Base-by-base conservation (phyloP, 2,888 invertebrate genomes). In the Piscicola geometra region DNA sequence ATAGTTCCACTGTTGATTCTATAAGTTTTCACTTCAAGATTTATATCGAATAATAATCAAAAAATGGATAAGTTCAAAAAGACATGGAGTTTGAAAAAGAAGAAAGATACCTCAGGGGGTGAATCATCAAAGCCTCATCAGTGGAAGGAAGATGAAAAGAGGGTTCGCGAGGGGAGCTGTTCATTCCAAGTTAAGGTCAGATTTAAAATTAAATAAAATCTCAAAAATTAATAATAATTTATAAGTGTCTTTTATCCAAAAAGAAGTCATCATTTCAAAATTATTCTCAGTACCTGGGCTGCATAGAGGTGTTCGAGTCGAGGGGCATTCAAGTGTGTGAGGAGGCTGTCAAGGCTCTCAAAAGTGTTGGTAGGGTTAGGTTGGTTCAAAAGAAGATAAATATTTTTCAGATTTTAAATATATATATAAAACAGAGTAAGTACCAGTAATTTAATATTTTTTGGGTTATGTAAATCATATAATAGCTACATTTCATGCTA, bases 241-340 rank as follows among this genome's bases (percentile, higher is more conserved):
- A 41, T 41, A 41, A 41, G 15, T 9, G 41, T 41, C 15, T 15
- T 41, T 9, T 41, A 41, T 9, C 41, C 41, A 9, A 5, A 15
- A 41, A 41, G 15, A 5, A 56, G n/a, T 5, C 60, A 15, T 71
- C 28, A 79, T 25, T 77, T 5, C 60, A 15, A 66, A 28, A 79
- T 25, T 77, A 52, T 78, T 82, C 87, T 64, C 86, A 90, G 90
- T 99, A 99, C 88, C 89, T 99, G 84, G 99, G 99, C 80, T 96
- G 97, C 86, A 95, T 98, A 70, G 99, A 99, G 88, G 99, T 99
- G 56, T 98, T 94, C 87, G 99, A 99, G 88, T 97, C 97, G 12
- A 90, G 99, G 83, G 99, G 99, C 71, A 99, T 99, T 96, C 94
- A 96, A 87, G 94, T 98, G 78, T 99, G 99, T 88, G 99, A 99